Conservation (phyloP, 2,888 invertebrate genomes). For the Tetanocera ferruginea region DNA sequence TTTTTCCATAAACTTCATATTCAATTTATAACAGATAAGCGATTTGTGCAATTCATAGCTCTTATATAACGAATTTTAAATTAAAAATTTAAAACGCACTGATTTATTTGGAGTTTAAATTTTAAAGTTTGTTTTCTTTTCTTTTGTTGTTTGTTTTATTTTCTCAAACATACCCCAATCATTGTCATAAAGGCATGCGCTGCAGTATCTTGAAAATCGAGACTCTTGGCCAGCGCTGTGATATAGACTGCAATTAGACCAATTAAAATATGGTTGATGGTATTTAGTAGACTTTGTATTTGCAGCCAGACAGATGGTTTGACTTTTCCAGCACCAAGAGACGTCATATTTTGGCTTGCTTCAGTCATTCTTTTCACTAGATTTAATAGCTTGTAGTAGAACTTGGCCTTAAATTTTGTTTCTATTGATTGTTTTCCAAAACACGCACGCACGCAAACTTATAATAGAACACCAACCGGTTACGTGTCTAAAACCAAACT, state of each 20-base stretch:
- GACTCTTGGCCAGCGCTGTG: constrained; percentile 60
- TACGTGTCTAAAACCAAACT: background rate
- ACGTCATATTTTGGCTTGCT: constrained; percentile 5
- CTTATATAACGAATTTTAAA: too few relatives aligned
- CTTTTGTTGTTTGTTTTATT: background rate
- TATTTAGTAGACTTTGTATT: constrained; percentile 62
- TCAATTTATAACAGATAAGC: too few relatives aligned
- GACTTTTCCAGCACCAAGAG: background rate
- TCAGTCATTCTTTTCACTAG: background rate
- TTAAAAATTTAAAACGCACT: too few relatives aligned
- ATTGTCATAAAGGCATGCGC: constrained; percentile 64
- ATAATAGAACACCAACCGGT: background rate
- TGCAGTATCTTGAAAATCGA: constrained; percentile 63
- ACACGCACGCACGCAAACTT: background rate
- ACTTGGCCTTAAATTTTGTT: background rate
- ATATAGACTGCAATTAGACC: constrained; percentile 61
- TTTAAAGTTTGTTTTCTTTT: background rate
- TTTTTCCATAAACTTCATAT: too few relatives aligned
- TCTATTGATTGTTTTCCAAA: background rate
- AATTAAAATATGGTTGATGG: constrained; percentile 65
- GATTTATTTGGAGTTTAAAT: background rate
- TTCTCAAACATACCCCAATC: constrained; percentile 58
- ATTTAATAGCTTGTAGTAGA: background rate
- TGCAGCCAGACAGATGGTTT: constrained; percentile 52
- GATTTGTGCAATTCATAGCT: too few relatives aligned